These are phyloP conservation scores for Leptoclinus maculatus DNA, from an alignment of 2,797 vertebrate species.

Conservation along the genomic window DNA sequence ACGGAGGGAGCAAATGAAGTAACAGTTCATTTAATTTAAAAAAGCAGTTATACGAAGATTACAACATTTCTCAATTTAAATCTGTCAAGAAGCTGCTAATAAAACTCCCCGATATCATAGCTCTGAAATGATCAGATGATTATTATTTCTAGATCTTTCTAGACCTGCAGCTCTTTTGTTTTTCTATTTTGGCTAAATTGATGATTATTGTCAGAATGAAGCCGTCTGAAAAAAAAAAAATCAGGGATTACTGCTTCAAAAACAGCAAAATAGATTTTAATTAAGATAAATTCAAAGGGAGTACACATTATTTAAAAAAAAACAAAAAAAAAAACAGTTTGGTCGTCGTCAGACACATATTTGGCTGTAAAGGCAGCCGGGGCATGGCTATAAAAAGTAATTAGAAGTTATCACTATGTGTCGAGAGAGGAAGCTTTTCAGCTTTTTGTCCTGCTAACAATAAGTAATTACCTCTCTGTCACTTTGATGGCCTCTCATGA, in stretches of 20 bases:
- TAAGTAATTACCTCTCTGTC: conserved; percentile 56
- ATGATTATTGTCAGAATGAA: conserved; percentile 1
- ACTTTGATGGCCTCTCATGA: conserved; percentile 39
- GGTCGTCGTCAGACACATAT: conserved; percentile 13
- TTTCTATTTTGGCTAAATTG: conserved; percentile 14
- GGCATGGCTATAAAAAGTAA: conserved; percentile 5
- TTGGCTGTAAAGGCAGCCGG: conserved; percentile 29
- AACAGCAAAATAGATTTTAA: conserved; percentile 4
- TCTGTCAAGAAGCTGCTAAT: neutral
- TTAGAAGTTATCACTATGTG: conserved; percentile 40
- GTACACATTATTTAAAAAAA: conserved; percentile 14
- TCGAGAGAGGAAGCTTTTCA: conserved; percentile 43
- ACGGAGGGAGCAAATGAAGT: neutral
- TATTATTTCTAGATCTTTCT: neutral
- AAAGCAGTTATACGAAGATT: neutral
- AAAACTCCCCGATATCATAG: neutral
- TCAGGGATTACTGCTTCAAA: conserved; percentile 13
- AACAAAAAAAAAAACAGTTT: neutral
- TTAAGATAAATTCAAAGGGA: conserved; percentile 29
- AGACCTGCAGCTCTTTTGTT: conserved; percentile 13
- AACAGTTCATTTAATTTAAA: neutral
- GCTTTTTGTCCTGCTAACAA: conserved; percentile 33
- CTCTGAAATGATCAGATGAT: neutral
- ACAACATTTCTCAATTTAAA: conserved; percentile 14
- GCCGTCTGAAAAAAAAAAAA: conserved; percentile 5